A percentile compares a stretch with the other conserved stretches of the same genome.
These are phyloP conservation scores for Arge pagana DNA, from an alignment of 2,888 invertebrate species.

Conservation along the genomic window DNA sequence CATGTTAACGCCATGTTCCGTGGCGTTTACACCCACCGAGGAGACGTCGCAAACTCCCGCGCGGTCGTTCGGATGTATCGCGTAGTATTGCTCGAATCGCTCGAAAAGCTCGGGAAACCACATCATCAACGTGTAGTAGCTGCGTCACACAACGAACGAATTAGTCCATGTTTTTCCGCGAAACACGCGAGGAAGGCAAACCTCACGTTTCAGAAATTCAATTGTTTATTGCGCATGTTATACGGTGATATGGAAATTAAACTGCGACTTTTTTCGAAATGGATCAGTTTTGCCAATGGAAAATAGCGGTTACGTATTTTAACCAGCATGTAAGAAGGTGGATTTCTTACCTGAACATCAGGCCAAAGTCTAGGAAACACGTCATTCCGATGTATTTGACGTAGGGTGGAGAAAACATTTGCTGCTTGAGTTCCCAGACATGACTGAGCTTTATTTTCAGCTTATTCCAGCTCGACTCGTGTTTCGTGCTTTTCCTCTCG, in stretches of 20 bases:
- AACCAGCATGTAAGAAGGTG: too few species aligned
- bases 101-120: constrained; percentile 75
- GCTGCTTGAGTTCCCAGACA: constrained; percentile 37
- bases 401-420: constrained; percentile 62
- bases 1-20: constrained; percentile 17
- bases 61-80: constrained; percentile 55
- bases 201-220: too few species aligned
- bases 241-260: too few species aligned
- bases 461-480: constrained; percentile 9
- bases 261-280: too few species aligned
- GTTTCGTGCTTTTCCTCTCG: constrained; percentile 18
- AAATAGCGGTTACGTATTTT: too few species aligned
- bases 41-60: constrained; percentile 66
- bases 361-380: constrained; percentile 66
- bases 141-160: too few species aligned
- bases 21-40: constrained; percentile 48
- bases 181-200: too few species aligned
- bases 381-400: constrained; percentile 62
- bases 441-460: constrained; percentile 24
- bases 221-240: too few species aligned
- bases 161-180: too few species aligned
- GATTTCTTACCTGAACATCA: constrained; percentile 63
- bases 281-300: too few species aligned
- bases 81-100: constrained; percentile 63
- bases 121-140: constrained; percentile 68